Percentiles rank a stretch among this genome's conserved stretches.
Conservation (phyloP, 2,797 vertebrate species). For the Sardinella longiceps region DNA sequence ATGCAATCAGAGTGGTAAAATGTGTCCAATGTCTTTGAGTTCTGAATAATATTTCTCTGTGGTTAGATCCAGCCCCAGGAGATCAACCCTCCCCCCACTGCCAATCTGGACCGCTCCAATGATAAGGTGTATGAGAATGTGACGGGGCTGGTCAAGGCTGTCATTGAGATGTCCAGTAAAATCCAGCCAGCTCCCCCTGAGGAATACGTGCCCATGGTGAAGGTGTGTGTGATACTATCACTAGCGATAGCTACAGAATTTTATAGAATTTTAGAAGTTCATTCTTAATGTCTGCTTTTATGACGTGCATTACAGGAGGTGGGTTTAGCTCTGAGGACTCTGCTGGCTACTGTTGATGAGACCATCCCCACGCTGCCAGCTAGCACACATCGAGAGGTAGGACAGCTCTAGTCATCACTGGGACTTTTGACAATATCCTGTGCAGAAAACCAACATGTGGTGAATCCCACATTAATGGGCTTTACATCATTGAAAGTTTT, state of each 20-base stretch:
- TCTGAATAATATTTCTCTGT: neutral
- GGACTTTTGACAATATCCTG: neutral
- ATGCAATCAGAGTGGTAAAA: neutral
- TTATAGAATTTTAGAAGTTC: too few relatives aligned
- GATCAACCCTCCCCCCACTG: conserved; percentile 95
- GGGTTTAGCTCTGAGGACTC: conserved; percentile 91
- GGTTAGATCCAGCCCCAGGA: conserved; percentile 94
- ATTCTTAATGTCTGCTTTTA: neutral
- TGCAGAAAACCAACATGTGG: neutral
- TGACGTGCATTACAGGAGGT: conserved; percentile 81
- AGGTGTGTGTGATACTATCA: conserved; percentile 77
- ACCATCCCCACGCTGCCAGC: conserved; percentile 91
- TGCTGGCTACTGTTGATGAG: conserved; percentile 96
- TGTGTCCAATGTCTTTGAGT: neutral
- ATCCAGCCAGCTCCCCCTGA: conserved; percentile 96
- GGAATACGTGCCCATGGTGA: conserved; percentile 98
- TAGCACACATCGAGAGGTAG: conserved; percentile 96
- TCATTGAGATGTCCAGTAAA: conserved; percentile 99
- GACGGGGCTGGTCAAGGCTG: conserved; percentile 94
- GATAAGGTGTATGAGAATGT: conserved; percentile 99
- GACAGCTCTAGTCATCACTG: neutral
- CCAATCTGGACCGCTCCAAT: conserved; percentile 96
- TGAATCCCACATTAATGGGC: too few relatives aligned
- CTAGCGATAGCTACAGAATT: neutral
- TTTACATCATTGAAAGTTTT: too few relatives aligned